Base-by-base conservation (phyloP, 2,888 invertebrate species). In the Phaonia tiefii region DNA sequence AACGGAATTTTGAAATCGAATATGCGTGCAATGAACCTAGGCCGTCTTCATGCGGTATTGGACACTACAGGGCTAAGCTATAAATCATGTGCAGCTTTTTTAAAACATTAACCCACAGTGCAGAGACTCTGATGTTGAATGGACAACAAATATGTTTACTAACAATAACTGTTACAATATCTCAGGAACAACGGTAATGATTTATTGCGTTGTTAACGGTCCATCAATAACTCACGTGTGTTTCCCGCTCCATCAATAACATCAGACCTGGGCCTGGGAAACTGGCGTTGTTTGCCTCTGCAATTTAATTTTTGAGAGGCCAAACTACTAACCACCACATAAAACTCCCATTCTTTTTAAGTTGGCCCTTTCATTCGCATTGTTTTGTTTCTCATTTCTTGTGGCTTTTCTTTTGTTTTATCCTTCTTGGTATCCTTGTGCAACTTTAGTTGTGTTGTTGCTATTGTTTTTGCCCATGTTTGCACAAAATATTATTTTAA, bases 231-330 rank as follows among this genome's bases (percentile, higher is more conserved):
- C 58, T 25, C 65, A n/a, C n/a, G n/a, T n/a, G n/a, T n/a, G n/a
- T n/a, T n/a, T n/a, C 20, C 17, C 63, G 65, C 58, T 37, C 49
- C 37, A 74, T 0, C 72, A n/a, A n/a, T n/a, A n/a, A n/a, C n/a
- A 65, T 56, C 20, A 71, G 10, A 37, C 13, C 25, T 67, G 15
- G 42, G 2, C 20, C 42, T 39, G 20, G 37, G 84, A 66, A 83
- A 83, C 80, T 84, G 83, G 75, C 83, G 70, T 77, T 84, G 76
- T 83, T 80, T 81, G 82, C 74, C 80, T 77, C 78, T 83, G 73
- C 66, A 75, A 76, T 79, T 72, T 60, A 65, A 76, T 70, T 70
- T 70, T 71, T 63, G 60, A 78, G 39, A 54, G n/a, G 31, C 60
- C 66, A 74, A 67, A 42, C 31, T 31, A 70, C 66, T 44, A 71